Evolutionary conservation across 2,888 invertebrate species (phyloP).

Genomic region (Sarcophaga variegata): DNA sequence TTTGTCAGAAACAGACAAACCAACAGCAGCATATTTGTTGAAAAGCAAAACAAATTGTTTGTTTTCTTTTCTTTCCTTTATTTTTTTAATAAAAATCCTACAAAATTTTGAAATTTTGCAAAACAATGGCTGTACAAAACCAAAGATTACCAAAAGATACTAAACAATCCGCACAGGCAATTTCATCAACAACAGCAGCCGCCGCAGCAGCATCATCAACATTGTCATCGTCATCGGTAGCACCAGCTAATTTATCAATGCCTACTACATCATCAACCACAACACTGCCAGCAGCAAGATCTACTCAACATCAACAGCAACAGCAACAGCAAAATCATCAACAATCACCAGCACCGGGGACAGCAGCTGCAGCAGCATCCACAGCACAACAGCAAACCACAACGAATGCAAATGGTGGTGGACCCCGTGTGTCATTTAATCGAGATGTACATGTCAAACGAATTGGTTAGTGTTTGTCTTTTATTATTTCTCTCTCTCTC

Average conservation of each 20-base stretch:
- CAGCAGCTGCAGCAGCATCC: constrained; percentile 61
- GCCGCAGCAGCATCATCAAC: constrained; percentile 60
- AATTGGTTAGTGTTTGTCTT: constrained; percentile 87
- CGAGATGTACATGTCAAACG: constrained; percentile 94
- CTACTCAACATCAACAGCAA: constrained; percentile 48
- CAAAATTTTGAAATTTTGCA: constrained; percentile 72
- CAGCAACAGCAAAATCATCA: constrained; percentile 43
- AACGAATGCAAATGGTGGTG: constrained; percentile 83
- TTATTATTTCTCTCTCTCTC: not conserved
- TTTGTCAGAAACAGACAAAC: not conserved
- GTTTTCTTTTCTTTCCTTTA: not conserved
- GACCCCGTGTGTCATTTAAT: constrained; percentile 92
- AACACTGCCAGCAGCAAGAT: constrained; percentile 49
- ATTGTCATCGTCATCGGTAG: constrained; percentile 59
- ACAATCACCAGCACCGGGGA: constrained; percentile 63
- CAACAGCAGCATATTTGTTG: not conserved
- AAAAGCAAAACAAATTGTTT: constrained; percentile 34
- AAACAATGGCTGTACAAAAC: constrained; percentile 73
- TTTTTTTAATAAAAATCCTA: constrained; percentile 48
- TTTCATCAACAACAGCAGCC: constrained; percentile 41
- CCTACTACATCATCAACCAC: constrained; percentile 27
- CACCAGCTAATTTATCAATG: constrained; percentile 49
- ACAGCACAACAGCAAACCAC: constrained; percentile 55
- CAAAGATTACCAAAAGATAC: constrained; percentile 71
- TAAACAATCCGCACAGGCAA: constrained; percentile 28